These are phyloP conservation scores for Isoperla grammatica DNA, from an alignment of 2,888 invertebrate genomes.

Conservation along the genomic window DNA sequence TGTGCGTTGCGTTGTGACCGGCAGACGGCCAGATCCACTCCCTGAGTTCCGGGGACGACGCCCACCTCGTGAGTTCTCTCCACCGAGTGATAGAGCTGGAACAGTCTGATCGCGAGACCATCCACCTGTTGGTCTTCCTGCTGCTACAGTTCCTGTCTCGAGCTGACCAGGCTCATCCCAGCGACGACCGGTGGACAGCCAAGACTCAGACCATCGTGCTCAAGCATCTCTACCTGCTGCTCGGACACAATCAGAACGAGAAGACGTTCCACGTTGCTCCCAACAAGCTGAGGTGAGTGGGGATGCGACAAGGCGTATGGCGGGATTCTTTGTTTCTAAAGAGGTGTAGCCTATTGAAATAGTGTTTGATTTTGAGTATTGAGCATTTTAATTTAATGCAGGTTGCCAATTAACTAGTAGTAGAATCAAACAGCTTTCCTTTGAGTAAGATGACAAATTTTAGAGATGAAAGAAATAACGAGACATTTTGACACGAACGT, in stretches of 20 bases:
- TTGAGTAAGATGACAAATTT: too few species aligned
- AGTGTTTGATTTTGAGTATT: too few species aligned
- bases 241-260: conserved; percentile 91
- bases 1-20: conserved; percentile 27
- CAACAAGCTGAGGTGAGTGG: conserved; percentile 65
- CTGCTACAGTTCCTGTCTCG: conserved; percentile 93
- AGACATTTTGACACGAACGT: too few species aligned
- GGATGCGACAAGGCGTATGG: too few species aligned
- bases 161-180: conserved; percentile 72
- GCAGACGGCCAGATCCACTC: conserved; percentile 80
- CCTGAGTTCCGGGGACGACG: conserved; percentile 73
- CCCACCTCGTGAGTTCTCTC: conserved; percentile 68
- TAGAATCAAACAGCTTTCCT: too few species aligned
- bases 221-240: conserved; percentile 81
- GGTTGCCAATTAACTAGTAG: too few species aligned
- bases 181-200: conserved; percentile 74
- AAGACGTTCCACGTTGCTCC: conserved; percentile 89
- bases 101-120: conserved; percentile 92
- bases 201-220: conserved; percentile 83
- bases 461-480: too few species aligned
- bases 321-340: too few species aligned
- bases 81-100: conserved; percentile 89
- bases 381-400: too few species aligned
- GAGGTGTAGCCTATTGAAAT: too few species aligned
- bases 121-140: conserved; percentile 89